phyloP scores from a whole-genome alignment of 2,888 invertebrate genomes.

The Fabriciana adippe region DNA sequence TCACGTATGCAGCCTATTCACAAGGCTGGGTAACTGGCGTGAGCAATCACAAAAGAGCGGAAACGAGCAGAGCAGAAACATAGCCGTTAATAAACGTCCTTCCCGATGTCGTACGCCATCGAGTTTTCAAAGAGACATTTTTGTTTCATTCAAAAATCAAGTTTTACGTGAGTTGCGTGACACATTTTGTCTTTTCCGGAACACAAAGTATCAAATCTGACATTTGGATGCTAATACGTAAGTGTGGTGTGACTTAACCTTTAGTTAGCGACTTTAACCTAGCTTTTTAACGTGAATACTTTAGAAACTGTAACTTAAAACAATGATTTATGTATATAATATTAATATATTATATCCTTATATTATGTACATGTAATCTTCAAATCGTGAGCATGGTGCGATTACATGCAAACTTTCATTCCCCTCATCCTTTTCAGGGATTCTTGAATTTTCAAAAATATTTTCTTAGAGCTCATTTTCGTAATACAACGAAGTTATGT shows the following conservation, averaged over 20 bases:
- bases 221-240: background rate
- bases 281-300: too few relatives aligned
- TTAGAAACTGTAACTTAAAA: too few relatives aligned
- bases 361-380: too few relatives aligned
- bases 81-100: slow-evolving; percentile 69
- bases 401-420: too few relatives aligned
- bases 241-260: background rate
- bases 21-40: slow-evolving; percentile 58
- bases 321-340: too few relatives aligned
- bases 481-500: too few relatives aligned
- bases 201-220: slow-evolving; percentile 17
- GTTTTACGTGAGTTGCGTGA: slow-evolving; percentile 36
- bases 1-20: slow-evolving; percentile 67
- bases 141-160: slow-evolving; percentile 44
- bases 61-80: slow-evolving; percentile 66
- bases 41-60: slow-evolving; percentile 68
- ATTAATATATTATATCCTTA: too few relatives aligned
- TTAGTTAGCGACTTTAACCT: too few relatives aligned
- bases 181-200: slow-evolving; percentile 34
- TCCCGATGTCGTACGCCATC: slow-evolving; percentile 49
- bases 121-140: slow-evolving; percentile 43
- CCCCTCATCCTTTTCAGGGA: too few relatives aligned
- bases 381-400: too few relatives aligned
- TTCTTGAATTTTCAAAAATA: too few relatives aligned
- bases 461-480: too few relatives aligned